Base-by-base conservation (phyloP, 2,888 invertebrate genomes). In the Coecobrya sp. region DNA sequence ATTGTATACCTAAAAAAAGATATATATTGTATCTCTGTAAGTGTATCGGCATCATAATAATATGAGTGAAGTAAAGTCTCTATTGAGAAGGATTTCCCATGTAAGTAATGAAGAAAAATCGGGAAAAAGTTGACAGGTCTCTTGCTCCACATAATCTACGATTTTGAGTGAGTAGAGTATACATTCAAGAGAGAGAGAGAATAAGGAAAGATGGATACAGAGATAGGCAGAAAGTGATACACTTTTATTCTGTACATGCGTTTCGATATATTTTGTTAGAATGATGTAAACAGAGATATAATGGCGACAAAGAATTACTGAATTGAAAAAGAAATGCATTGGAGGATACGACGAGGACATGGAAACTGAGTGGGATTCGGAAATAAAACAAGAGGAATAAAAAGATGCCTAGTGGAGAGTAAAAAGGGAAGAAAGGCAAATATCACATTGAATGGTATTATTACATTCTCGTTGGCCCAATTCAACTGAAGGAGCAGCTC, bases 401-500 rank as follows among this genome's bases (percentile, higher is more conserved):
- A 88, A 92, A 87, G 22, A 76, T 91, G 86, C 86, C 86, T 73
- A 76, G 88, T 85, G 91, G 91, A 93, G 90, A 93, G 87, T 81
- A 89, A 93, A 93, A 73, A 84, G 91, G 68, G 84, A 93, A 89
- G 92, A 84, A 92, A 91, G 84, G 93, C 89, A 89, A 93, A 87
- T 91, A 91, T 82, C 91, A 82, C 86, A 91, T 91, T 87, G 52
- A 91, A 87, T 91, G 73, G 70, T 91, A 91, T 87, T 91, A 91
- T 91, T 87, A 91, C 91, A 91, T 91, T 91, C 91, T 91, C 91
- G 91, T 91, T 91, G 91, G 91, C 91, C 91, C 91, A 91, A 91
- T 91, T 91, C 91, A 87, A 62, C 55, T 79, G 25, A n/a, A 70
- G 42, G 42, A 42, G 42, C 42, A 70, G 42, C 42, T 36, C 42